Conservation (phyloP, 2,888 invertebrate species). For the Hemithea aestivaria region DNA sequence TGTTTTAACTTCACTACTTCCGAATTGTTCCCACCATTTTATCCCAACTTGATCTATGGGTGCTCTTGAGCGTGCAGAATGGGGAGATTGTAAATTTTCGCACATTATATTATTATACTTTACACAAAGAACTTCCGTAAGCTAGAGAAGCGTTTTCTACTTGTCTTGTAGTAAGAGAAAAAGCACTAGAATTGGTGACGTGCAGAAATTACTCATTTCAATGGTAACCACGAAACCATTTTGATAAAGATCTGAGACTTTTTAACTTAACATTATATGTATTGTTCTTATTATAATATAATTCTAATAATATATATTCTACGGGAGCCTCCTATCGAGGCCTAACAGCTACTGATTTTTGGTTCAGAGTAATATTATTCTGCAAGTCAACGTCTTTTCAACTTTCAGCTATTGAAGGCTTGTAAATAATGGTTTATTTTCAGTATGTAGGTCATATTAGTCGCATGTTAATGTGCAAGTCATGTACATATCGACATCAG, state of each 20-base stretch:
- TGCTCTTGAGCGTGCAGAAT: conserved; percentile 59
- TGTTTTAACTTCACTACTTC: conserved; percentile 22
- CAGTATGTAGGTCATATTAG: conserved; percentile 49
- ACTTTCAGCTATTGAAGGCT: conserved; percentile 29
- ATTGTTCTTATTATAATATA: no score
- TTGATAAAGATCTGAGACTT: no score
- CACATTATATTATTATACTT: conserved; percentile 47
- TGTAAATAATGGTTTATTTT: conserved; percentile 33
- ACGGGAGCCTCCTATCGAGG: conserved; percentile 22
- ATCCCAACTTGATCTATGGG: conserved; percentile 54
- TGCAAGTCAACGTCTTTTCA: conserved; percentile 40
- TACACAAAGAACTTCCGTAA: no score
- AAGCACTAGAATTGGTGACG: no score
- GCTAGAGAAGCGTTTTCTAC: no score
- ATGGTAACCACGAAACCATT: no score
- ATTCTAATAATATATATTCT: no score
- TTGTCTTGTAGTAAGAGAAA: no score
- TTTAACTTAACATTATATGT: no score
- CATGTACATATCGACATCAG: no score
- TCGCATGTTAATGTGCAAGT: conserved; percentile 28
- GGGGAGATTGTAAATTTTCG: conserved; percentile 36
- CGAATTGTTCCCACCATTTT: conserved; percentile 57
- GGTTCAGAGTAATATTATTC: conserved; percentile 21
- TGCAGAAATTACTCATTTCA: no score
- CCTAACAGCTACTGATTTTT: conserved; percentile 30